Conservation (phyloP, 2,113 vertebrate genomes). For the human region GRCh38 chr20:6610001-6610500, state of each 20-base stretch:
- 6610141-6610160: background rate
- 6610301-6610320: background rate
- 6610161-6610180: background rate
- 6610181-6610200: background rate
- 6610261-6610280: background rate
- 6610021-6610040: background rate
- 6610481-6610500: constrained; percentile 43
- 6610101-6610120: background rate
- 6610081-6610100: background rate
- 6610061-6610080: background rate
- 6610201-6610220: background rate
- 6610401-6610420: background rate
- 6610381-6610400: constrained; percentile 30
- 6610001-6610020: background rate
- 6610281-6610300: background rate
- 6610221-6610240: background rate
- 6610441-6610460: constrained; percentile 51
- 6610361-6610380: background rate
- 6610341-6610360: background rate
- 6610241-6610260: no score
- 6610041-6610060: background rate
- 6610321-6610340: background rate
- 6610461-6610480: constrained; percentile 43
- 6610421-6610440: background rate
- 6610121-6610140: background rate